Evolutionary conservation across 1,140 invertebrate species (phyloP).

Genomic region (Drosophila kikkawai): DNA sequence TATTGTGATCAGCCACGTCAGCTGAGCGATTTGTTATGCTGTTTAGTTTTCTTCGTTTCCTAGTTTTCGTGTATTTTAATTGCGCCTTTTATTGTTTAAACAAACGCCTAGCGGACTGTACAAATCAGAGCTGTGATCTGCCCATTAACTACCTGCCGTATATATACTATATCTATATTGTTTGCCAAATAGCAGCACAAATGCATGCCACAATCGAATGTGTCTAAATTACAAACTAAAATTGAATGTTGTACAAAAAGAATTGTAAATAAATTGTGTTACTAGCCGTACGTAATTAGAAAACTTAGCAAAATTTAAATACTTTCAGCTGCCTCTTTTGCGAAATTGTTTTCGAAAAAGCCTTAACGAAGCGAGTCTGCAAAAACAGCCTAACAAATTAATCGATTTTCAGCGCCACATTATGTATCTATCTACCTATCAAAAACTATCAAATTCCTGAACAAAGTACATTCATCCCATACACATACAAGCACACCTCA

Average conservation of each 20-base stretch:
- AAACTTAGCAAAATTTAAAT: slow-evolving; percentile 46
- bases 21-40: slow-evolving; percentile 80
- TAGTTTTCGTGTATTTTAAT: slow-evolving; percentile 53
- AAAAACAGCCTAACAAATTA: slow-evolving; percentile 81
- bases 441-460: slow-evolving; percentile 4
- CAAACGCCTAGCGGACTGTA: slow-evolving; percentile 52
- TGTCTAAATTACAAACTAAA: slow-evolving; percentile 53
- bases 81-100: slow-evolving; percentile 49
- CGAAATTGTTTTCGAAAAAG: slow-evolving; percentile 31
- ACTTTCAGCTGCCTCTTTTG: slow-evolving; percentile 60
- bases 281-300: slow-evolving; percentile 55
- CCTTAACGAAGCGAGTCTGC: slow-evolving; percentile 43
- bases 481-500: slow-evolving; percentile 28
- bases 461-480: slow-evolving; percentile 27
- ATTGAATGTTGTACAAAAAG: slow-evolving; percentile 75
- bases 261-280: slow-evolving; percentile 57
- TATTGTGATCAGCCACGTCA: slow-evolving; percentile 70
- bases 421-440: slow-evolving; percentile 5
- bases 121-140: slow-evolving; percentile 45
- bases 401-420: slow-evolving; percentile 47
- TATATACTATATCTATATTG: slow-evolving; percentile 43
- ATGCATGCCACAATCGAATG: slow-evolving; percentile 59
- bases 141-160: slow-evolving; percentile 48
- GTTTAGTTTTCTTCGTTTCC: slow-evolving; percentile 66
- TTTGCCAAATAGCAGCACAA: slow-evolving; percentile 73